These are phyloP conservation scores for Strigamia crassipes DNA, from an alignment of 2,888 invertebrate genomes.

Conservation along the genomic window DNA sequence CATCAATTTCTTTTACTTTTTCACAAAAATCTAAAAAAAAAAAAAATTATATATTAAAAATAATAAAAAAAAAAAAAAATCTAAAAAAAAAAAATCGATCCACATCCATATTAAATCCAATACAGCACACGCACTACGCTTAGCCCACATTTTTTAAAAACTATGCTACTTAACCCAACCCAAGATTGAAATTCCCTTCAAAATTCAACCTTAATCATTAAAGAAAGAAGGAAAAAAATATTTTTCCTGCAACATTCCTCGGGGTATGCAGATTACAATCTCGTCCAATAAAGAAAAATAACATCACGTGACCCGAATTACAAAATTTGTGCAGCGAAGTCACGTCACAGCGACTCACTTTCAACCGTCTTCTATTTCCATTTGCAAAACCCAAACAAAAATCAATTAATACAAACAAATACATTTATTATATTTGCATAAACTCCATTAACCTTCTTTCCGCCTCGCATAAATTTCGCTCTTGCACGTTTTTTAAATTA, in stretches of 20 bases:
- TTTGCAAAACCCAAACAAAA: neutral
- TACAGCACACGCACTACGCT: neutral
- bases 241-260: slow-evolving; percentile 34
- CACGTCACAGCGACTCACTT: neutral
- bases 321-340: slow-evolving; percentile 6
- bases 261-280: slow-evolving; percentile 32
- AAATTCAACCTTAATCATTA: slow-evolving; percentile 26
- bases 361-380: neutral
- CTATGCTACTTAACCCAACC: neutral
- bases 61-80: no score
- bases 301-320: slow-evolving; percentile 13
- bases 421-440: neutral
- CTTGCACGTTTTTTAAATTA: neutral
- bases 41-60: neutral
- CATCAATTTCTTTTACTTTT: no score
- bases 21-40: no score
- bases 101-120: slow-evolving; percentile 18
- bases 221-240: neutral
- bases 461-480: neutral
- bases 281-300: slow-evolving; percentile 34
- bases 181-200: neutral
- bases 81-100: neutral
- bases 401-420: neutral
- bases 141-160: neutral
- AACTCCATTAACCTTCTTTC: neutral